A percentile compares a stretch with the other conserved stretches of the same genome.
These are phyloP conservation scores for Ophonus ardosiacus DNA, from an alignment of 2,888 invertebrate species.

Conservation along the genomic window DNA sequence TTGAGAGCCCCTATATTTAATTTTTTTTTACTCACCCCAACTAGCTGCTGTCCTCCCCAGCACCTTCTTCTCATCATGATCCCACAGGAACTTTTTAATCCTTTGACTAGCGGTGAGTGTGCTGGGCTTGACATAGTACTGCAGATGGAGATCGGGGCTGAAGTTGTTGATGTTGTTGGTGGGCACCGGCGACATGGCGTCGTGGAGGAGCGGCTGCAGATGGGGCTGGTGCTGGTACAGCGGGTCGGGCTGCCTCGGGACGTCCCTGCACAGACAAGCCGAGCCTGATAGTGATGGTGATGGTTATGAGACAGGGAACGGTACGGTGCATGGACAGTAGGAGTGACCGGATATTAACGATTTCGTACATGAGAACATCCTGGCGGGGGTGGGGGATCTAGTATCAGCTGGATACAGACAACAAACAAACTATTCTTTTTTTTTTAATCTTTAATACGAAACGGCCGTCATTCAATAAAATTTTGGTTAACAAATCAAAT, in stretches of 20 bases:
- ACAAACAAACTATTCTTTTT: not conserved
- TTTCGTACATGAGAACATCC: conserved; percentile 77
- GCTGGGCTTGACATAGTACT: conserved; percentile 81
- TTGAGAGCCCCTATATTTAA: too few relatives aligned
- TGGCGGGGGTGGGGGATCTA: not conserved
- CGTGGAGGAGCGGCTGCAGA: not conserved
- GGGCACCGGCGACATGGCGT: conserved; percentile 46
- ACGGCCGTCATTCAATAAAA: too few relatives aligned
- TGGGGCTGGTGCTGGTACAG: not conserved
- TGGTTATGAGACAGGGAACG: conserved; percentile 69
- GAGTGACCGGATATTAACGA: conserved; percentile 76
- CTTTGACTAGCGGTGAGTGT: conserved; percentile 79
- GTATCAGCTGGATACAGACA: not conserved
- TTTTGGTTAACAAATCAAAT: too few relatives aligned
- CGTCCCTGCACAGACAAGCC: conserved; percentile 13
- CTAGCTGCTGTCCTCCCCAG: conserved; percentile 87
- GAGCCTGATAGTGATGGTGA: conserved; percentile 68
- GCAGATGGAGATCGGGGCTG: conserved; percentile 70
- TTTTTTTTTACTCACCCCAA: conserved; percentile 85
- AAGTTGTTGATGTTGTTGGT: conserved; percentile 51
- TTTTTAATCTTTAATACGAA: not conserved
- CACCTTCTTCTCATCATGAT: conserved; percentile 84
- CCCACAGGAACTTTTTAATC: conserved; percentile 85
- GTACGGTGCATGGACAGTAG: conserved; percentile 66
- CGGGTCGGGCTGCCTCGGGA: not conserved